Evolutionary conservation across 2,888 invertebrate species (phyloP), one percentile per base, ranked within the genome.

Genomic region (Linnaemya tessellans): DNA sequence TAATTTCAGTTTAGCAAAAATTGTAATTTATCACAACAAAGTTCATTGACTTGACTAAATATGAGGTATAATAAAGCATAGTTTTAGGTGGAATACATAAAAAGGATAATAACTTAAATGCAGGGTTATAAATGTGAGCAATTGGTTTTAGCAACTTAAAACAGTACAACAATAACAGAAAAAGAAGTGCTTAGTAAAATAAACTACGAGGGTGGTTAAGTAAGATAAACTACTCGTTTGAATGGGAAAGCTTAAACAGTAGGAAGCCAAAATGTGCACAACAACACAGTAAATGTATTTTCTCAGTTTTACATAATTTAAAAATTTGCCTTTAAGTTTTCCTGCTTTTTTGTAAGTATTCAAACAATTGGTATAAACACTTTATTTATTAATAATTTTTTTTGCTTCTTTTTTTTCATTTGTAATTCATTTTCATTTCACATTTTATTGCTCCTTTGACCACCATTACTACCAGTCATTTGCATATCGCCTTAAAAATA

Each of bases 391-490:
- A 46, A 20, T 15, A 35, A 15, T 2, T 30, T 64, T 77, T 71
- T 22, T 51, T 20, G 15, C 11, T 9, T 13, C 13, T 11, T 41
- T 41, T 41, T 11, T 51, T 51, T 18, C 2, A 3, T 30, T 30
- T 18, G 49, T 18, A 49, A 49, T 49, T 18, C 18, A 18, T 49
- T 49, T 49, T 49, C 18, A 11, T 43, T 43, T 11, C 18, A 58
- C 1, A 75, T 51, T 80, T 84, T 51, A 67, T 77, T 80, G 58
- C 60, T 73, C 22, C 49, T n/a, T 49, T 67, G 58, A 73, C 80
- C 80, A 62, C 77, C 49, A 70, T 56, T 68, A 67, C 60, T 18
- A 25, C 0, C 74, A 68, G 74, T 43, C 68, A 70, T 82, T 82
- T 70, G 41, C 56, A 77, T 77, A 58, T 65, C 30, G 49, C 43